Evolutionary conservation across 2,888 invertebrate genomes (phyloP), one percentile per base, ranked within the genome.

Genomic region (Lycaena phlaeas): DNA sequence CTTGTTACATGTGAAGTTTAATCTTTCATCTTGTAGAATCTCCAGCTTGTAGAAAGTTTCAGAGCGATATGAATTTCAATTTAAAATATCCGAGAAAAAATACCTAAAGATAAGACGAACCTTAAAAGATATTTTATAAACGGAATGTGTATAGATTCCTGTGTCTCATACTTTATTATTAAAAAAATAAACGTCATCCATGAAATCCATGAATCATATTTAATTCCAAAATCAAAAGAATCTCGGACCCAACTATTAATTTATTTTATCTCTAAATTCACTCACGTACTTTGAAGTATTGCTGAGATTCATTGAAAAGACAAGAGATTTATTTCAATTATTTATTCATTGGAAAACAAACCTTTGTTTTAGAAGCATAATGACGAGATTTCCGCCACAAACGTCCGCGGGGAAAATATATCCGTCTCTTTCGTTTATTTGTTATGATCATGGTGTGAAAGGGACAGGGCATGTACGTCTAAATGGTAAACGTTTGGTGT

Each of bases 401-500:
- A 12, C 9, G n/a, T 11, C 9, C 2, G 12, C 12, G 2, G 12
- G 14, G 3, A 2, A 9, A 38, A 27, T 51, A 34, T 44, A 25
- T 52, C 48, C 49, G 39, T 61, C 59, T 53, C 57, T 45, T 47
- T 64, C 58, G 50, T 49, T 50, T 46, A 40, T 54, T 43, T 4
- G 22, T 25, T 37, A 38, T 36, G 29, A 46, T 36, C 36, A 38
- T 36, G 30, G 71, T 42, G 58, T 26, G 64, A 76, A 45, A 54
- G 62, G 54, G 74, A 77, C 39, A 50, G 57, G 27, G 39, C 44
- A 56, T 53, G 61, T n/a, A n/a, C 69, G 70, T 67, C 73, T 65
- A 52, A 53, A 70, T 68, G 78, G 75, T 77, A 77, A 79, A 81
- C 78, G 78, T 70, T 73, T 75, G 76, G 78, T 78, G 79, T 78